Evolutionary conservation across 2,113 vertebrate species (phyloP), one percentile per base, ranked within the genome.

Genomic region (Pristiophorus japonicus): DNA sequence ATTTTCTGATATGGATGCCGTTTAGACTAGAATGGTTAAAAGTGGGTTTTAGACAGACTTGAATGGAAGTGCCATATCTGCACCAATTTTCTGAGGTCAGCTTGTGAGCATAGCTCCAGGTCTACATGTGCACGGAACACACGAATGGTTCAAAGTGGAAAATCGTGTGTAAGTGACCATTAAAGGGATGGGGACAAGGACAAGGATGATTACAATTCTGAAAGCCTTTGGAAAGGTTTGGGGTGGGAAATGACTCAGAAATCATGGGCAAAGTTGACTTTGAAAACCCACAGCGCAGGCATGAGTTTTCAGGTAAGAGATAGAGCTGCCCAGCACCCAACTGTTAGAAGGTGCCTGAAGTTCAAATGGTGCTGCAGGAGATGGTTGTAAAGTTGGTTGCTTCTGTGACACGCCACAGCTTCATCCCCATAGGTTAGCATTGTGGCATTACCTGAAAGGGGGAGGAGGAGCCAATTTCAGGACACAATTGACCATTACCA

Each of bases 191-290:
- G 4, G 38, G 78, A 42, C 38, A 42, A 81, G 20, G 42, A 42
- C 38, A 45, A 18, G 78, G 78, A 45, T 7, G 18, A 81, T 20
- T 81, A 45, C 42, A 81, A 45, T 81, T 81, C 78, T 81, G 78
- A 81, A 81, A 81, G 78, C 78, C 78, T 45, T 81, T 81, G 18
- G 78, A 81, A 81, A 81, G 78, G 78, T 81, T 81, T 81, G 5
- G 38, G 38, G 16, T 42, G 78, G 38, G 18, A 81, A 81, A 5
- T 42, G 38, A 81, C 38, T 12, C 78, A 45, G 16, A 42, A n/a
- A 16, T 81, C 20, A 81, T 1, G 1, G 30, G 16, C 38, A 81
- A 81, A 81, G 18, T 42, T 81, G 78, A 81, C 51, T 51, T 51
- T 51, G 51, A 51, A 51, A 42, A 1, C 38, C 78, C 14, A 45